Base-by-base conservation (phyloP, 2,888 invertebrate genomes). In the Hemithea aestivaria region DNA sequence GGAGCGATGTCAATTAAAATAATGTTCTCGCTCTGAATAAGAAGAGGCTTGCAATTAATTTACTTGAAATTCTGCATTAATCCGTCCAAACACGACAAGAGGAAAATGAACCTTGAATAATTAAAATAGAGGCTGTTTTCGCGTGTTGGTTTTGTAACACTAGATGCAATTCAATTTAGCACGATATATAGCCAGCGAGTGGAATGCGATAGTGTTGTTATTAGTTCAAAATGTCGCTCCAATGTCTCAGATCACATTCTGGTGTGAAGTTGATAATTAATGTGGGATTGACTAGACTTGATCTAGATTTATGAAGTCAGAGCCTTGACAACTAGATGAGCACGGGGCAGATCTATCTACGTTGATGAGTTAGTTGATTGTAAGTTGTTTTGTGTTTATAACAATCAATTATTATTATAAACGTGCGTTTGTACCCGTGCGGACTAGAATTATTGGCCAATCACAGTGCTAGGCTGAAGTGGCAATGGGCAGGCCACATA, bases 41-140 rank as follows among this genome's bases (percentile, higher is more conserved):
- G 59, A 58, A 63, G 57, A 56, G 51, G 50, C 54, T 53, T 47
- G 56, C 65, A 60, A 63, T 71, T 68, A 66, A 72, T 72, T 67
- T 64, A 61, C 59, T 62, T 58, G 62, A 59, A 68, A 73, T 70
- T 69, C 68, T 66, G 62, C 57, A 62, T 67, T 71, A 68, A 70
- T 72, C 66, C 59, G 36, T 55, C 48, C 43, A 10, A 25, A 27
- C 43, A 41, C 37, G 29, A 44, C 40, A 27, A 23, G 16, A 12
- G 7, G 9, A 29, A 27, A 39, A 35, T 11, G 20, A 20, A 27
- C 41, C 21, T 40, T 43, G 35, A 1, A 1, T 1, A 10, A 1
- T 11, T 8, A 7, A 2, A 11, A 33, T 40, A 45, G n/a, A 38
- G 40, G 5, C 11, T 11, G 28, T 4, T 10, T 47, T 49, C 9